Base-by-base conservation (phyloP, 2,797 vertebrate species). In the Vultur gryphus region DNA sequence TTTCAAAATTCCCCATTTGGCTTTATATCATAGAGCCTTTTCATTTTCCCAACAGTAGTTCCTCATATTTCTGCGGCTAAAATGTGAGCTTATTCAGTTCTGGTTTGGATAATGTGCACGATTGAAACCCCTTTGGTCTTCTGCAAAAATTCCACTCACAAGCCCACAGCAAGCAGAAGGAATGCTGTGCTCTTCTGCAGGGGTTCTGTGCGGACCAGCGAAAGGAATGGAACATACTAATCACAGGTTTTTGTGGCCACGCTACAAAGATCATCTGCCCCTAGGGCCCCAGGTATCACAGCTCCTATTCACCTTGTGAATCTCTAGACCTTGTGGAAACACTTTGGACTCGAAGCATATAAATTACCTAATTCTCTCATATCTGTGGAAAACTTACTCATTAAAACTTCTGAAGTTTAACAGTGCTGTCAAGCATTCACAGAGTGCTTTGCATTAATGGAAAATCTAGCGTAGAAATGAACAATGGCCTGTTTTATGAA, bases 351-450 rank as follows among this genome's bases (percentile, higher is more conserved):
- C 1, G 0, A 35, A 75, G 39, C 43, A 62, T 44, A 14, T 15
- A 84, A 94, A 84, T 79, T 41, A 84, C 16, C 31, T 82, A 69
- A 66, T 87, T 87, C 39, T 87, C 52, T 83, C 43, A 19, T 33
- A 83, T 29, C 70, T 62, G 73, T 90, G 73, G 87, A 95, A 81
- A 91, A 90, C 69, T 77, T 49, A 61, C 65, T 90, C 25, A 89
- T 89, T 91, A 87, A 70, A 83, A 66, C 64, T 70, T 83, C 17
- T 79, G 13, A 95, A 90, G 92, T 90, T 95, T 95, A 95, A 88
- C 73, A 69, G 54, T 4, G 43, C 73, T 84, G 85, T 91, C 46
- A 75, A 41, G 54, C 2, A 0, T 90, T 94, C 72, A 84, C 65
- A 15, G 66, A 69, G 72, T 79, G 55, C 58, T 82, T 61, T 71